Percentiles rank a stretch among this genome's conserved stretches.
phyloP scores from a whole-genome alignment of 2,888 invertebrate species.

The Thymelicus acteon region DNA sequence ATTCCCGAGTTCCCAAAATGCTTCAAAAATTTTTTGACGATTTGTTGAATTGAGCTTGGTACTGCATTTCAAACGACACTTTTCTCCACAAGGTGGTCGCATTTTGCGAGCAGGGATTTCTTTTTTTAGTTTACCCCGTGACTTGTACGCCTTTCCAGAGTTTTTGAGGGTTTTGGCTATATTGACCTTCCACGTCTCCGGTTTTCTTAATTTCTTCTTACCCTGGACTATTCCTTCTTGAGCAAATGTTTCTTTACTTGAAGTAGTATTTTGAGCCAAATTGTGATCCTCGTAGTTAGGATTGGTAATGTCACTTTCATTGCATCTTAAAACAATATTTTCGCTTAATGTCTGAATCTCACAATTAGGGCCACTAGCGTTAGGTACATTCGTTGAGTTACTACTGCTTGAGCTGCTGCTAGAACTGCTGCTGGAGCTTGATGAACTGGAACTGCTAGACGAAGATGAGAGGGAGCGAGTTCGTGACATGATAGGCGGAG shows the following conservation, averaged over 20 bases:
- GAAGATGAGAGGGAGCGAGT: neutral
- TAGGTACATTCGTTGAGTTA: constrained; percentile 1
- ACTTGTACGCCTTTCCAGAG: no score
- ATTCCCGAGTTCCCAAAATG: constrained; percentile 37
- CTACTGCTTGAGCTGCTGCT: neutral
- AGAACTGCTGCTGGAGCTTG: neutral
- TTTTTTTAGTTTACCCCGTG: constrained; percentile 7
- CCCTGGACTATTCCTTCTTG: neutral
- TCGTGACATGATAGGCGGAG: no score
- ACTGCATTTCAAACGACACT: constrained; percentile 38
- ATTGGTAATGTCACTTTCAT: no score
- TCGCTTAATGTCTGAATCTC: no score
- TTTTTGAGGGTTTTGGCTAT: neutral
- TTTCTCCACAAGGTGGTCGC: constrained; percentile 38
- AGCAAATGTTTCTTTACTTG: no score
- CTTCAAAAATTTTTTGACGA: constrained; percentile 37
- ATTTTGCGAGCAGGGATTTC: neutral
- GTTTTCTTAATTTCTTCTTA: no score
- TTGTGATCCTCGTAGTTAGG: no score
- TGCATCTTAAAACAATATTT: no score
- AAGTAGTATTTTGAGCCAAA: no score
- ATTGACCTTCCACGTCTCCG: no score
- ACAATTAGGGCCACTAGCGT: no score
- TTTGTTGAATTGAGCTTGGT: constrained; percentile 30
- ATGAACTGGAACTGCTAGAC: no score